Conservation (phyloP, 2,888 invertebrate species). For the Oxytorus armatus region DNA sequence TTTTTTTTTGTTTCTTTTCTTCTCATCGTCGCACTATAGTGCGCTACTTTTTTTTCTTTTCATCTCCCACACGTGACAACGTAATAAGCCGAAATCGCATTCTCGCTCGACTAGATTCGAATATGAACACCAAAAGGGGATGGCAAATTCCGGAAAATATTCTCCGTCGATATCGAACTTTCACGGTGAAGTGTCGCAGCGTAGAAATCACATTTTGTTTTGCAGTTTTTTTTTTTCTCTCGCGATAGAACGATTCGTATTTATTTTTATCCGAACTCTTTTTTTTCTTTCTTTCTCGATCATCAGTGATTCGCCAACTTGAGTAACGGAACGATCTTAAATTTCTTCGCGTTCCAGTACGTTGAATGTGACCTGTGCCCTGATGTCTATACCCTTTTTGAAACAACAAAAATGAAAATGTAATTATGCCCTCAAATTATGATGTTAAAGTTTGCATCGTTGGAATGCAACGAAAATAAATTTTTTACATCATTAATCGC, state of each 20-base stretch:
- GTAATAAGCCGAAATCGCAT: slow-evolving; percentile 48
- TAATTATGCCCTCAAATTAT: no score
- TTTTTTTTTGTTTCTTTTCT: slow-evolving; percentile 15
- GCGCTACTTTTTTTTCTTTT: slow-evolving; percentile 3
- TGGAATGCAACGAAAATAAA: no score
- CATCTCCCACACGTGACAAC: slow-evolving; percentile 11
- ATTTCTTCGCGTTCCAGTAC: neutral
- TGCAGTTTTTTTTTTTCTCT: neutral
- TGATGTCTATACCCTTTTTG: no score
- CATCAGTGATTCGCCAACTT: neutral
- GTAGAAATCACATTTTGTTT: neutral
- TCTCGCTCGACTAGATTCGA: slow-evolving; percentile 29
- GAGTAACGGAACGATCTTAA: neutral
- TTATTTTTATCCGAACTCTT: neutral
- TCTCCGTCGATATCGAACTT: slow-evolving; percentile 12
- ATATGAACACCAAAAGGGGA: slow-evolving; percentile 9
- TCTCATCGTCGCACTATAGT: neutral
- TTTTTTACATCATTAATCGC: no score
- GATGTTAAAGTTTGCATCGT: no score
- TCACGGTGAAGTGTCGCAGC: neutral
- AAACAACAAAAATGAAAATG: no score
- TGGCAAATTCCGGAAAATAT: slow-evolving; percentile 34
- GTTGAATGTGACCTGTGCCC: neutral
- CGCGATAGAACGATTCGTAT: neutral
- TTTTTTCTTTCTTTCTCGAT: neutral